Conservation (phyloP, 2,888 invertebrate genomes). For the Graphium colonna region DNA sequence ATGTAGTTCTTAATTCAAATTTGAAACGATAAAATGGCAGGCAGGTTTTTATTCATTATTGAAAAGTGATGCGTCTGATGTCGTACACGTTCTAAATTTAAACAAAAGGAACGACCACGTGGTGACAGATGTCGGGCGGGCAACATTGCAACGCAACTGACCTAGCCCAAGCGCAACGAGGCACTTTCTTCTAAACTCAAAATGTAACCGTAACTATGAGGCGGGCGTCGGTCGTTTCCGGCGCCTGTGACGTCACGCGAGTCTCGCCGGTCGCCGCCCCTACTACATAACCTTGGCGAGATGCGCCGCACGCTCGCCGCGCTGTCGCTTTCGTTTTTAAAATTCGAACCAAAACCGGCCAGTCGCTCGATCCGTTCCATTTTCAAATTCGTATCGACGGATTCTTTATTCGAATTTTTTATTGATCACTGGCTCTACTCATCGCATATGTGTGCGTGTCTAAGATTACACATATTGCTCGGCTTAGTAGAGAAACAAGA, state of each 20-base stretch:
- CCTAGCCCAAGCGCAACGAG: constrained; percentile 63
- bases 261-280: constrained; percentile 71
- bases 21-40: no score
- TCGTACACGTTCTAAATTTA: not conserved
- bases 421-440: not conserved
- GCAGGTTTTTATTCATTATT: no score
- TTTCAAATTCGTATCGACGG: not conserved
- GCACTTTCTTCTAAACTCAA: constrained; percentile 78
- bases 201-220: constrained; percentile 77
- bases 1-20: no score
- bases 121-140: not conserved
- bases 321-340: constrained; percentile 60
- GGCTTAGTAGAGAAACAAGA: constrained; percentile 72
- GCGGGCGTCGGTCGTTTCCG: constrained; percentile 75
- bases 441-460: constrained; percentile 38
- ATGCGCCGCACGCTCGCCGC: constrained; percentile 35
- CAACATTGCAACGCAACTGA: constrained; percentile 52
- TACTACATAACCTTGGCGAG: constrained; percentile 67
- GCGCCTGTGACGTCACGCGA: constrained; percentile 76
- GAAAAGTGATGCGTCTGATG: no score
- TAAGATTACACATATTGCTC: constrained; percentile 71
- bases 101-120: not conserved
- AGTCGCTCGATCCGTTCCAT: not conserved
- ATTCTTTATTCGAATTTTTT: not conserved
- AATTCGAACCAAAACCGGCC: constrained; percentile 12